Evolutionary conservation across 2,797 vertebrate genomes (phyloP).

Genomic region (Urocyon cinereoargenteus): DNA sequence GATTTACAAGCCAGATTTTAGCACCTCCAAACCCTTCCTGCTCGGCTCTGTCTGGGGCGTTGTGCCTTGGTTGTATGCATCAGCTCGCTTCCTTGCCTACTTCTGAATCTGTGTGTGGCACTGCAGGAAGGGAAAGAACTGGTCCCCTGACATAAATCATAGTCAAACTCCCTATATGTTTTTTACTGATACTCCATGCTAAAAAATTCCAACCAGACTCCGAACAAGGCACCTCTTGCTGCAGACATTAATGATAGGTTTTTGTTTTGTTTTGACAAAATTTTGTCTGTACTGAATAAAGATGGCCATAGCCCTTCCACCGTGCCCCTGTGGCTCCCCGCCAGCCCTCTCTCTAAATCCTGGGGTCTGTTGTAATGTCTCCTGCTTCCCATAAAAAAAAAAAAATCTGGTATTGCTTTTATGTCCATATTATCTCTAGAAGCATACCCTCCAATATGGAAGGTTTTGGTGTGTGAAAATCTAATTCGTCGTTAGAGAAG

Average conservation of each 20-base stretch:
- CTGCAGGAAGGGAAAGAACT: not conserved
- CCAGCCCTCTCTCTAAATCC: not conserved
- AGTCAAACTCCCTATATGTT: not conserved
- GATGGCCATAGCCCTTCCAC: not conserved
- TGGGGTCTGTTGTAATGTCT: constrained; percentile 6
- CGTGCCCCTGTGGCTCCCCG: not conserved
- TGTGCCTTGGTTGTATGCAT: no score
- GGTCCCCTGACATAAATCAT: not conserved
- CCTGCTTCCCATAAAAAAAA: not conserved
- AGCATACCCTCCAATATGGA: constrained; percentile 36
- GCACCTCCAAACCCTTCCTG: not conserved
- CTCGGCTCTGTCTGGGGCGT: not conserved
- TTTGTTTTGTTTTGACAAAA: not conserved
- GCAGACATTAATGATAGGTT: not conserved
- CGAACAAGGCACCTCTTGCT: not conserved
- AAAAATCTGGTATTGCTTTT: constrained; percentile 36
- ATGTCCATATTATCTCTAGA: constrained; percentile 39
- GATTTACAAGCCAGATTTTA: not conserved
- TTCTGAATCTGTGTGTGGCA: not conserved
- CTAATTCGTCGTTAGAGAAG: constrained; percentile 64
- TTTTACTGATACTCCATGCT: not conserved
- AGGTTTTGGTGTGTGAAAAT: constrained; percentile 34
- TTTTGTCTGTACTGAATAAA: not conserved
- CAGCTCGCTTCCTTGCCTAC: not conserved
- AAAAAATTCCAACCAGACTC: constrained; percentile 5